phyloP scores from a whole-genome alignment of 1,140 invertebrate genomes.

The Drosophila biarmipes region DNA sequence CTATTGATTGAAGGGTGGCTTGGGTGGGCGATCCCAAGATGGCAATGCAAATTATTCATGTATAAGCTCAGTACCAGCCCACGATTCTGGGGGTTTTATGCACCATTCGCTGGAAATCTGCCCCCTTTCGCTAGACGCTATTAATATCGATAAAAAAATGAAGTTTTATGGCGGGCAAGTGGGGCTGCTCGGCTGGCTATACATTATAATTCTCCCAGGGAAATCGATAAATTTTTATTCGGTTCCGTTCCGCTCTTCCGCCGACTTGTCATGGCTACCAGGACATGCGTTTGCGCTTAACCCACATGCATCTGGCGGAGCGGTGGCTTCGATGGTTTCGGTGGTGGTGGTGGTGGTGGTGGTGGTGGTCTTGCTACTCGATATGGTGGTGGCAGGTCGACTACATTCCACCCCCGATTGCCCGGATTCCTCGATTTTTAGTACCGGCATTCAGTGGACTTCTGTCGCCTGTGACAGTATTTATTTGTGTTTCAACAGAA shows the following conservation, averaged over 20 bases:
- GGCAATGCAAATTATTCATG: constrained; percentile 65
- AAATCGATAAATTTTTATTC: constrained; percentile 79
- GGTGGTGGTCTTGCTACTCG: constrained; percentile 14
- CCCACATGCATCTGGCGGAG: constrained; percentile 56
- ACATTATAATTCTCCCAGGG: constrained; percentile 36
- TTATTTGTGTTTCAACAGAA: constrained; percentile 54
- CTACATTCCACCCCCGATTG: constrained; percentile 9
- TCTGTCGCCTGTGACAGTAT: constrained; percentile 53
- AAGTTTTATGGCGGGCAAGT: constrained; percentile 18
- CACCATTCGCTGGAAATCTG: constrained; percentile 41
- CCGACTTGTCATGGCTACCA: constrained; percentile 40
- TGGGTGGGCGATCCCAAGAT: constrained; percentile 11
- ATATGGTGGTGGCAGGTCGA: constrained; percentile 27
- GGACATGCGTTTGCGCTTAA: constrained; percentile 76
- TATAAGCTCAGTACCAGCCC: constrained; percentile 28
- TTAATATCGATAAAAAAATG: constrained; percentile 55
- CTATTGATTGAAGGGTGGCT: constrained; percentile 55
- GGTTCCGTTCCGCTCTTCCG: constrained; percentile 61
- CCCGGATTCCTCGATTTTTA: constrained; percentile 10
- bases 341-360: constrained; percentile 10
- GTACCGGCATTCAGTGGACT: constrained; percentile 27
- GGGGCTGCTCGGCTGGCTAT: constrained; percentile 10
- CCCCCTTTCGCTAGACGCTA: constrained; percentile 45
- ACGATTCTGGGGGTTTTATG: constrained; percentile 56
- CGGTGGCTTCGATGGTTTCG: not conserved